Conservation (phyloP, 2,113 vertebrate species). For the Boulengeromyrus knoepffleri region DNA sequence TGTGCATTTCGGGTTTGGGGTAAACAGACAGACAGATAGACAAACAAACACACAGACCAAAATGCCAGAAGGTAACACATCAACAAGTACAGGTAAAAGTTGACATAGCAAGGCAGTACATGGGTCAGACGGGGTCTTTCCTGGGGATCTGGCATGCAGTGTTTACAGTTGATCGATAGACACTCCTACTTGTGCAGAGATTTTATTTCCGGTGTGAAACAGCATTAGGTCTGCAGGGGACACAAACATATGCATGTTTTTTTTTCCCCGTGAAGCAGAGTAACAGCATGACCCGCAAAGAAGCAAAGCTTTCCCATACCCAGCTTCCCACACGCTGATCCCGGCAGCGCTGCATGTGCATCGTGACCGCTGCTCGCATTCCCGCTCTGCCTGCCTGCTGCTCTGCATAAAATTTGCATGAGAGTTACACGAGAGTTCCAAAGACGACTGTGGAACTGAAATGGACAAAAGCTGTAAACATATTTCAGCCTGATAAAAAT, state of each 20-base stretch:
- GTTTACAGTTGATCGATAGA: background rate
- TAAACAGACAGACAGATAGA: background rate
- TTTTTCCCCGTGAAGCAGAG: background rate
- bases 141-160: background rate
- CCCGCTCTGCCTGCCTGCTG: background rate
- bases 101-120: background rate
- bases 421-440: background rate
- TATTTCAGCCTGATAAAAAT: background rate
- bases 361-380: background rate
- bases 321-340: background rate
- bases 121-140: background rate
- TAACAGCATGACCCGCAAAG: background rate
- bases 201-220: background rate
- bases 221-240: background rate
- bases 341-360: background rate
- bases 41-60: background rate
- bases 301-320: background rate
- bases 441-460: background rate
- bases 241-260: background rate
- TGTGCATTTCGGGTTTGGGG: background rate
- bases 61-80: background rate
- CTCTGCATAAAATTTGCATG: background rate
- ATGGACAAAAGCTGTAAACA: background rate
- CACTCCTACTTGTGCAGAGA: background rate
- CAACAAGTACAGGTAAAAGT: background rate